Conservation (phyloP, 2,888 invertebrate genomes). For the Polietes domitor region DNA sequence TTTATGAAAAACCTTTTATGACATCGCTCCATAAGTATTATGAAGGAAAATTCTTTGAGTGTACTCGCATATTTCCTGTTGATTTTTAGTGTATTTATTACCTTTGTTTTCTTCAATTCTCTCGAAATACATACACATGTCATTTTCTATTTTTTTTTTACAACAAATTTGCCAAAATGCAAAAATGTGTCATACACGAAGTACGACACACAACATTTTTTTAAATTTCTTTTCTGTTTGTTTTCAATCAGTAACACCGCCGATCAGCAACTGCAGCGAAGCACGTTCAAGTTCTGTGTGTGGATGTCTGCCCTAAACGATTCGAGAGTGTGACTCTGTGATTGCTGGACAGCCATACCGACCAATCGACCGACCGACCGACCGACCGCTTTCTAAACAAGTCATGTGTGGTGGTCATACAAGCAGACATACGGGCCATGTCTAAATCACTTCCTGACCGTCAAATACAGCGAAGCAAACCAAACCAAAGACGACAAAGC, state of each 20-base stretch:
- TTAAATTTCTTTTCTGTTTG: constrained; percentile 34
- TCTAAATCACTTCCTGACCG: constrained; percentile 62
- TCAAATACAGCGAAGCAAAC: constrained; percentile 28
- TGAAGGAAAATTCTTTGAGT: too few relatives aligned
- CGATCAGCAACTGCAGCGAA: neutral
- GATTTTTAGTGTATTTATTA: too few relatives aligned
- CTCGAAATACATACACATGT: neutral
- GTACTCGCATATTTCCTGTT: too few relatives aligned
- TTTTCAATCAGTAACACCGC: neutral
- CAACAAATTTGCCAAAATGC: neutral
- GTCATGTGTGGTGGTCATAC: constrained; percentile 17
- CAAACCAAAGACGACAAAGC: neutral
- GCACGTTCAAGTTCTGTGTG: neutral
- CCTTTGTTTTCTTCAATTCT: neutral
- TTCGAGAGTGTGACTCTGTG: neutral
- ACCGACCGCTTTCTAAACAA: constrained; percentile 64
- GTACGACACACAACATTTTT: neutral
- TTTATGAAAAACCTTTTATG: too few relatives aligned
- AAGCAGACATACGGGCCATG: constrained; percentile 17
- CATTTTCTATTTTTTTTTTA: constrained; percentile 30
- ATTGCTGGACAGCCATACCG: too few relatives aligned
- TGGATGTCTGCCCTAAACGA: neutral
- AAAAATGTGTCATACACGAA: neutral
- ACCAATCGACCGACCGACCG: constrained; percentile 39
- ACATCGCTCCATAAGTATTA: too few relatives aligned